Percentiles rank a stretch among this genome's conserved stretches.
Conservation (phyloP, 2,888 invertebrate genomes). For the Drosophila kanekoi region DNA sequence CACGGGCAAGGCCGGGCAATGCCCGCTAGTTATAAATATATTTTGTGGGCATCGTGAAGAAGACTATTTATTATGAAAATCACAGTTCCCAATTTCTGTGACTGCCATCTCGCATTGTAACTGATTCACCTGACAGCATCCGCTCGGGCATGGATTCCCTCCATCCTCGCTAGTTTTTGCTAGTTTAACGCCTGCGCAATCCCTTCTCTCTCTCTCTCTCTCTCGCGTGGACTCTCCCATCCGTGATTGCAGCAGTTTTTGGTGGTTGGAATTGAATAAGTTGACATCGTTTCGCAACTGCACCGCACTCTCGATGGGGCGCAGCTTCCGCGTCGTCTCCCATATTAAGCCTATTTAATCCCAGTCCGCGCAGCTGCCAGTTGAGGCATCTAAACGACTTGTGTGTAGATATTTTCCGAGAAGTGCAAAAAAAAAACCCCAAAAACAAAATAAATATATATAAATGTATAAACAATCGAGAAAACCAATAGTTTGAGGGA, state of each 20-base stretch:
- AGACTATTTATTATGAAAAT: constrained; percentile 1
- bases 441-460: constrained; percentile 12
- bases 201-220: constrained; percentile 4
- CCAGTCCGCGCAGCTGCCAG: constrained; percentile 67
- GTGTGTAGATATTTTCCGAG: constrained; percentile 76
- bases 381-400: constrained; percentile 52
- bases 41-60: too few relatives aligned
- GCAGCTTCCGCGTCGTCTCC: constrained; percentile 45
- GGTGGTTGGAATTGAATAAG: constrained; percentile 63
- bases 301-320: constrained; percentile 55
- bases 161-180: constrained; percentile 7
- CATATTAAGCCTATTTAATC: constrained; percentile 20
- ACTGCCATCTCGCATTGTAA: constrained; percentile 4
- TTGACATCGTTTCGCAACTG: constrained; percentile 75
- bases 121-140: constrained; percentile 48
- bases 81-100: constrained; percentile 21
- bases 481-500: constrained; percentile 2
- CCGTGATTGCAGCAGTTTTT: constrained; percentile 40
- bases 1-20: too few relatives aligned
- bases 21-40: too few relatives aligned
- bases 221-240: constrained; percentile 6
- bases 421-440: constrained; percentile 38
- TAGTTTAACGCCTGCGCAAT: constrained; percentile 57
- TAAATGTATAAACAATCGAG: not conserved
- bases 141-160: constrained; percentile 24